Base-by-base conservation (phyloP, 2,888 invertebrate species). In the Tipula vernalis region DNA sequence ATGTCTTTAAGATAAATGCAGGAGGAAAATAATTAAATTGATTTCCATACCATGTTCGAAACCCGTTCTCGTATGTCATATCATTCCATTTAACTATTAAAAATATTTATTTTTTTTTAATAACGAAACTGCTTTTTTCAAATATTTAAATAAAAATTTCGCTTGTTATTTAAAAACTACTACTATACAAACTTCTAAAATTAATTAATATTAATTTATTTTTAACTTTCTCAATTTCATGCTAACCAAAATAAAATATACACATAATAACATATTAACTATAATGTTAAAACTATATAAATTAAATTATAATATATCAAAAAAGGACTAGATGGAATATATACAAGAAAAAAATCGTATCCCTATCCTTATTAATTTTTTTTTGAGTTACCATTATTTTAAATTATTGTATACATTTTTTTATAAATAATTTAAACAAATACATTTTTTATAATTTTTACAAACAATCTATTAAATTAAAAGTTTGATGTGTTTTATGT, bases 291-390 rank as follows among this genome's bases (percentile, higher is more conserved):
- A 85, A 28, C 42, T 57, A 28, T 28, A 71, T 71, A 71, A 71
- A 18, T 71, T 18, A 71, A 28, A 28, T 18, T 28, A 36, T 18
- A 71, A 83, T 42, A 85, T 44, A 86, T 15, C 10, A 41, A 18
- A 18, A 86, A 84, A 86, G 18, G 28, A 86, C 42, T 91, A 88
- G 91, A 92, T 88, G 91, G 91, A 89, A 89, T 92, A 89, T 91
- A 91, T 90, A 87, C 86, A 87, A 90, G 91, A 88, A 90, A 91
- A 89, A 92, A 91, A 90, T 90, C 90, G 83, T 91, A 91, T 89
- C 91, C 91, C 88, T 91, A 91, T 90, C 91, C 91, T 42, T 91
- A 91, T 88, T 91, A 91, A 91, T 91, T 91, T 84, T 84, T 36
- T 41, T 84, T 36, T 28, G 0, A 2, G 28, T 28, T 28, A 28